Base-by-base conservation (phyloP, 2,113 vertebrate species). In the Pachypanchax playfairii region DNA sequence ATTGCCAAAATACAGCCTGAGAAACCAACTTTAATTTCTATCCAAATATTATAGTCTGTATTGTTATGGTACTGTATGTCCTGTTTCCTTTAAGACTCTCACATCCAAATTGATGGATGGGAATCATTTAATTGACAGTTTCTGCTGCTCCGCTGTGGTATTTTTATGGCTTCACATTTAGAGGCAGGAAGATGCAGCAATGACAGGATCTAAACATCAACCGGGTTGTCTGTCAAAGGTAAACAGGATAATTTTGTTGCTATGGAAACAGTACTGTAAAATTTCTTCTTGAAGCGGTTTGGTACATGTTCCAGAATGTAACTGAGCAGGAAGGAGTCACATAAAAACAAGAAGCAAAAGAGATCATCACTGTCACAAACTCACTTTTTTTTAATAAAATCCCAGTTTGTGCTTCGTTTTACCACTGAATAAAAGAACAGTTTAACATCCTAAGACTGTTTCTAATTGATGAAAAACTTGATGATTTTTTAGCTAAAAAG, bases 171-270 rank as follows among this genome's bases (percentile, higher is more conserved):
- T 12, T 48, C 26, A 50, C 48, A 50, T 38, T 1, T 35, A 67
- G 29, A 62, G 35, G 33, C 53, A 62, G 70, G 55, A 77, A 69
- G 59, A 60, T 6, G 10, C 54, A 71, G 59, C 42, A 61, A 42
- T 36, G 51, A 66, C 25, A 14, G 28, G 18, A 46, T 42, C 44
- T 49, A 63, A 75, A 76, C 64, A 65, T 64, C 36, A 57, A 38
- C 44, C 63, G 22, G 65, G 22, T 75, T 82, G 70, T 39, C 42
- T 59, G 60, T 17, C 44, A 50, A 52, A 43, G 55, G 22, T 78
- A 80, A 80, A 77, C 24, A n/a, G 24, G 29, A 31, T 61, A 22
- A 56, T 75, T 65, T 79, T 83, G 75, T 75, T 60, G 62, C 77
- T 44, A 41, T 76, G 43, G 54, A 10, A 54, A 70, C 54, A 10